Percentiles rank a stretch among this genome's conserved stretches.
Evolutionary conservation across 2,888 invertebrate species (phyloP).

Genomic region (Urechis unicinctus): DNA sequence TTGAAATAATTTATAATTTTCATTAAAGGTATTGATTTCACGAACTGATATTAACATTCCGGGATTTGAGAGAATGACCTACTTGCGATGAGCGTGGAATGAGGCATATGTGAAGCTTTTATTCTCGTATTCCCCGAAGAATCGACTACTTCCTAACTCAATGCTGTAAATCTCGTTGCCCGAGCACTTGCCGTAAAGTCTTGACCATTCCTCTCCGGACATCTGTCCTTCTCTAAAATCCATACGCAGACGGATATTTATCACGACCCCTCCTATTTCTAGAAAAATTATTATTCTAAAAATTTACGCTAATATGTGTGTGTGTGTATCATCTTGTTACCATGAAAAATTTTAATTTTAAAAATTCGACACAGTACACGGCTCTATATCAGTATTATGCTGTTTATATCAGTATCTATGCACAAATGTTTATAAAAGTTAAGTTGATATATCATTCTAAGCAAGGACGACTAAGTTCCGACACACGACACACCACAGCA

Average conservation of each 20-base stretch:
- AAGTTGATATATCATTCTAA: no score
- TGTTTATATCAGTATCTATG: no score
- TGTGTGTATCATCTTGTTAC: neutral
- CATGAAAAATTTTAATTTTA: neutral
- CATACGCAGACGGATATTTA: neutral
- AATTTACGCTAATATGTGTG: neutral
- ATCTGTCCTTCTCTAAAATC: constrained; percentile 80
- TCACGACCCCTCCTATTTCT: neutral
- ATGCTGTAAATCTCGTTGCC: constrained; percentile 99
- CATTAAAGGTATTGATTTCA: no score
- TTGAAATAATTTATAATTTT: no score
- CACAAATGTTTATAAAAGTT: no score
- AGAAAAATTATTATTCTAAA: neutral
- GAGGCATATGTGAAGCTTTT: constrained; percentile 99
- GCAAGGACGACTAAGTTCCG: no score
- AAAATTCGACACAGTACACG: no score
- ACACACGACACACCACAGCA: no score
- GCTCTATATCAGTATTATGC: no score
- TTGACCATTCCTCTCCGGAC: constrained; percentile 95
- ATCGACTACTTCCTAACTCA: constrained; percentile 84
- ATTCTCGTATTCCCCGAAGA: constrained; percentile 97
- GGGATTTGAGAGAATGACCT: no score
- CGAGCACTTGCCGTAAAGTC: constrained; percentile 94
- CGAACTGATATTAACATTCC: no score
- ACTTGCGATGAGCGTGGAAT: constrained; percentile 98